phyloP scores from a whole-genome alignment of 2,888 invertebrate genomes.

The Eupithecia dodoneata region DNA sequence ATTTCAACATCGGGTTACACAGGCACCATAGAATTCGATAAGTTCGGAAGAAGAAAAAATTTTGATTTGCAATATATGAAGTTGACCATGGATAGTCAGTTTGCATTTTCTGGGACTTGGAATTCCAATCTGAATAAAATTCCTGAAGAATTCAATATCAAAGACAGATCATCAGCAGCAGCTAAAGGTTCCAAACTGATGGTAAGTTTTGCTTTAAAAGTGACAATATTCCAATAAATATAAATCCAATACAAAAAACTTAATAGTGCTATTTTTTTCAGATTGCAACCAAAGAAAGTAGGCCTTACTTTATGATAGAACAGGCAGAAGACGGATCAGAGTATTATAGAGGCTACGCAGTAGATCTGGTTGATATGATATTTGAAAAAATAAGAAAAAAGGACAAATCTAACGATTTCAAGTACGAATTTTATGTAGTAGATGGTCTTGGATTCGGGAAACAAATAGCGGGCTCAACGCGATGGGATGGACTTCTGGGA shows the following conservation, averaged over 20 bases:
- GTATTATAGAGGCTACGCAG: conserved; percentile 90
- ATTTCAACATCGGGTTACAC: conserved; percentile 84
- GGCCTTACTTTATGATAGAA: conserved; percentile 64
- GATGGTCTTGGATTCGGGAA: conserved; percentile 87
- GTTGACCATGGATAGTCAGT: conserved; percentile 80
- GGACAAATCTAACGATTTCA: conserved; percentile 65
- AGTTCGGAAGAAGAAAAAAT: conserved; percentile 85
- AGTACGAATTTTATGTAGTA: conserved; percentile 87
- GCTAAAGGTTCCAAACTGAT: conserved; percentile 83
- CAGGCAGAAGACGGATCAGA: conserved; percentile 62
- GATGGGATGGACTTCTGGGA: conserved; percentile 91
- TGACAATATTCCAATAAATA: neutral
- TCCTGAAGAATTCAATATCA: conserved; percentile 55
- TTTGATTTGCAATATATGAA: conserved; percentile 85
- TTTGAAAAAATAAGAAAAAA: conserved; percentile 65
- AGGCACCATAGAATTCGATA: conserved; percentile 87
- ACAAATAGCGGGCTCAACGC: conserved; percentile 85
- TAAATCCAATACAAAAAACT: neutral
- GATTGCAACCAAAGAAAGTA: conserved; percentile 83
- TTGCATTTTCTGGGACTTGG: conserved; percentile 82
- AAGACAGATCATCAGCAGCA: conserved; percentile 61
- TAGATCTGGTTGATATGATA: conserved; percentile 93
- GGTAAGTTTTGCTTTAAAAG: conserved; percentile 66
- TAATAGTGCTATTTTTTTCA: conserved; percentile 58
- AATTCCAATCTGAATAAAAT: conserved; percentile 72